Conservation (phyloP, 2,113 vertebrate genomes). For the Paralichthys olivaceus region DNA sequence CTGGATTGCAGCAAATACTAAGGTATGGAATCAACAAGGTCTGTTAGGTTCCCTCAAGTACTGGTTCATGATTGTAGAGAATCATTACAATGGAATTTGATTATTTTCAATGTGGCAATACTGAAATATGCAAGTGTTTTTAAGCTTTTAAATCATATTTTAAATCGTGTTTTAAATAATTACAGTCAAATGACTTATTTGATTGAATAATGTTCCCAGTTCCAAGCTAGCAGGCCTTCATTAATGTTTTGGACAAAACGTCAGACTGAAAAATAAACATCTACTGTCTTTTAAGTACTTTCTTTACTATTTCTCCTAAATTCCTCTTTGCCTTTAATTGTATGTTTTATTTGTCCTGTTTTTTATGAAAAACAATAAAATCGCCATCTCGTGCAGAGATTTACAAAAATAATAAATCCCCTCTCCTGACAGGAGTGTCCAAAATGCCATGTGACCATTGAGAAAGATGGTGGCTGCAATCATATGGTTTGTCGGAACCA, state of each 20-base stretch:
- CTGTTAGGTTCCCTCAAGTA: neutral
- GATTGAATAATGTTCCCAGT: no score
- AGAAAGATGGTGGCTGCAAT: conserved; percentile 99
- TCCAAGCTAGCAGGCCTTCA: no score
- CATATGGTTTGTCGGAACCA: conserved; percentile 99
- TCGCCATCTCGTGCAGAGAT: neutral
- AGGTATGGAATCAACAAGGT: conserved; percentile 80
- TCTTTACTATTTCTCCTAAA: neutral
- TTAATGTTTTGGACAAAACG: no score
- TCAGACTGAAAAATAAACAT: no score
- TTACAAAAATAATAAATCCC: neutral
- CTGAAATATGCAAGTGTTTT: no score
- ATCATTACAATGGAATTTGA: neutral
- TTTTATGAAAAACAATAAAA: neutral
- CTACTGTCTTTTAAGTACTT: no score
- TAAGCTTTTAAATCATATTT: no score
- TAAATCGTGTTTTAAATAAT: no score
- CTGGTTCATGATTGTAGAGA: no score
- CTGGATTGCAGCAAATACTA: conserved; percentile 99
- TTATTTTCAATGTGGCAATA: no score
- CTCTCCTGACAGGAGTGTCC: conserved; percentile 91
- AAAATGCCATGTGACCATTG: conserved; percentile 99
- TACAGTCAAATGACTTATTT: no score
- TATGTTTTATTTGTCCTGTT: neutral
- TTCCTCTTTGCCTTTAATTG: neutral